phyloP scores from a whole-genome alignment of 2,797 vertebrate genomes.

The Aeoliscus strigatus region DNA sequence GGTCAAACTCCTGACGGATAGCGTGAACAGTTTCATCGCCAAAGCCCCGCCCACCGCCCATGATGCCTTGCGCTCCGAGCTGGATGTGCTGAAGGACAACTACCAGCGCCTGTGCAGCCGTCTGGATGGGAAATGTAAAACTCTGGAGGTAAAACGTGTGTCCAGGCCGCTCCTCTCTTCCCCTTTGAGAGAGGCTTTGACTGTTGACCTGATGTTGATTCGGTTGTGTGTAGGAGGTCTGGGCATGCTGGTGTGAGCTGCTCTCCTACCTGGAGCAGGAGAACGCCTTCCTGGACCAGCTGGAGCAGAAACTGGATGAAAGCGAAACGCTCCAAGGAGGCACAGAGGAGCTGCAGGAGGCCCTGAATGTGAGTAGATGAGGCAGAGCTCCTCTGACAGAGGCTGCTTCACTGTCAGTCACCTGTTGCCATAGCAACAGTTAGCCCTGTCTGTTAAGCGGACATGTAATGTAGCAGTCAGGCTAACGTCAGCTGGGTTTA shows the following conservation, averaged over 20 bases:
- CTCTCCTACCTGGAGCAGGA: constrained; percentile 90
- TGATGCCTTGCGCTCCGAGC: constrained; percentile 88
- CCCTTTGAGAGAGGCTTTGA: too few species aligned
- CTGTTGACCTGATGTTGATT: too few species aligned
- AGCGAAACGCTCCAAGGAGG: constrained; percentile 83
- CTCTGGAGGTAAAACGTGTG: constrained; percentile 87
- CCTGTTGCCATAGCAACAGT: too few species aligned
- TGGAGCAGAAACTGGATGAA: constrained; percentile 87
- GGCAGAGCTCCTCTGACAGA: too few species aligned
- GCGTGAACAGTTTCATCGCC: constrained; percentile 89
- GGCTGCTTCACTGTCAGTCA: too few species aligned
- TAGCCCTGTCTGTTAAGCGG: too few species aligned
- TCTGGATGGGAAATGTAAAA: constrained; percentile 93
- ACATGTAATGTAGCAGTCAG: too few species aligned
- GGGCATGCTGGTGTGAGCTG: constrained; percentile 93
- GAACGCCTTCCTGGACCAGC: constrained; percentile 88
- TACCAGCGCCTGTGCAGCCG: constrained; percentile 93
- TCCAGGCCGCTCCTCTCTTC: too few species aligned
- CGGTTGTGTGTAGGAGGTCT: constrained; percentile 89
- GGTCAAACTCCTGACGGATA: constrained; percentile 91
- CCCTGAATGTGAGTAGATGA: constrained; percentile 81
- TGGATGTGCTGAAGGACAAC: constrained; percentile 85
- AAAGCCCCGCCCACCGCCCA: constrained; percentile 89
- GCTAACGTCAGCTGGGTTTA: too few species aligned
- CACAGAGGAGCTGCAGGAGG: constrained; percentile 84